phyloP scores from a whole-genome alignment of 2,797 vertebrate genomes.

The Orestias chungarensis region DNA sequence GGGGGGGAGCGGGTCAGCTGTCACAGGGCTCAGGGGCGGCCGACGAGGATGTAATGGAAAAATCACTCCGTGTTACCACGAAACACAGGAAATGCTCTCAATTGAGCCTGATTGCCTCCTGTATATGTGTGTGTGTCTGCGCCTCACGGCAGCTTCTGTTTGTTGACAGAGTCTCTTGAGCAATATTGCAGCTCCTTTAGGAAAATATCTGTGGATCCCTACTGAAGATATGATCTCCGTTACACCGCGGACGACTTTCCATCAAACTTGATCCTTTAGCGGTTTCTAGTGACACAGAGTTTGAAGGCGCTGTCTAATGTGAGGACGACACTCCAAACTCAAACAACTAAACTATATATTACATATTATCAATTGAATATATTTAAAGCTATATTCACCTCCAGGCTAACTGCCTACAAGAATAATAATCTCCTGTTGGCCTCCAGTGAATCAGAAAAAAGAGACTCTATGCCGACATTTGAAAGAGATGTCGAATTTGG shows the following conservation, averaged over 20 bases:
- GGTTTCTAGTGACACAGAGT: background rate
- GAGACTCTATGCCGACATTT: too few species aligned
- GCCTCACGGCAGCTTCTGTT: slow-evolving; percentile 28
- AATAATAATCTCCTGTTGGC: too few species aligned
- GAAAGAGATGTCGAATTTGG: too few species aligned
- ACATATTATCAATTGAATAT: too few species aligned
- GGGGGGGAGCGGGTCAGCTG: slow-evolving; percentile 45
- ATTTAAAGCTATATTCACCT: too few species aligned
- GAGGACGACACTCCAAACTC: background rate
- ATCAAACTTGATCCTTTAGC: background rate
- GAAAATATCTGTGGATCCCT: background rate
- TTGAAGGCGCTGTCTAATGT: background rate
- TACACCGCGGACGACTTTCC: slow-evolving; percentile 2
- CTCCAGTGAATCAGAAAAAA: too few species aligned
- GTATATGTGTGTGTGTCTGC: slow-evolving; percentile 28
- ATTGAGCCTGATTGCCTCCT: slow-evolving; percentile 82
- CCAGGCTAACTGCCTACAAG: too few species aligned
- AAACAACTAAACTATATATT: background rate
- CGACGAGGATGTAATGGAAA: slow-evolving; percentile 89
- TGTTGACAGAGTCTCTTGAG: slow-evolving; percentile 35
- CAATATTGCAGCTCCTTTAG: slow-evolving; percentile 25
- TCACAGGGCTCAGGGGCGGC: slow-evolving; percentile 71
- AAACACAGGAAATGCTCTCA: slow-evolving; percentile 93
- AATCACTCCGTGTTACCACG: slow-evolving; percentile 84
- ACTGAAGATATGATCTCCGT: background rate